These are phyloP conservation scores for Cactoblastis cactorum DNA, from an alignment of 2,888 invertebrate species.

Conservation along the genomic window DNA sequence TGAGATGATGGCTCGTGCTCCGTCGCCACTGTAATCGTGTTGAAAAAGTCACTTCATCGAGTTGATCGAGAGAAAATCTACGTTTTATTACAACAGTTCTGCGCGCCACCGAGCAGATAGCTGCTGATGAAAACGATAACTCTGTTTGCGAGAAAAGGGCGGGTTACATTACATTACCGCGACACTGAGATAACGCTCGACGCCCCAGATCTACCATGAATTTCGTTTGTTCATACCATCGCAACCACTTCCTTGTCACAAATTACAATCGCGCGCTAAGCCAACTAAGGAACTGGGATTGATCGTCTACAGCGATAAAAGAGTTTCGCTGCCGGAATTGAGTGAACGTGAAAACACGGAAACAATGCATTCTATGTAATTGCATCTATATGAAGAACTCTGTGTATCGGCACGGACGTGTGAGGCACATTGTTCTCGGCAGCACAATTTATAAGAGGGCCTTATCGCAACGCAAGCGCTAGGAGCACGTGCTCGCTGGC, in stretches of 20 bases:
- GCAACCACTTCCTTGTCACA: slow-evolving; percentile 36
- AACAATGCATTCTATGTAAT: slow-evolving; percentile 53
- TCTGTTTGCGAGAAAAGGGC: slow-evolving; percentile 30
- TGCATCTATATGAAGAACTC: slow-evolving; percentile 44
- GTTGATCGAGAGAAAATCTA: slow-evolving; percentile 32
- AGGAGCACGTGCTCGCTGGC: slow-evolving; percentile 49
- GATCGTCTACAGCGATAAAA: slow-evolving; percentile 45
- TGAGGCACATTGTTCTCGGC: slow-evolving; percentile 44
- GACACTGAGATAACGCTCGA: slow-evolving; percentile 31
- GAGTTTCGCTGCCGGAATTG: slow-evolving; percentile 45
- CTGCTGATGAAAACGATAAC: slow-evolving; percentile 39
- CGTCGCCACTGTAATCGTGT: slow-evolving; percentile 26
- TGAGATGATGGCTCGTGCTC: slow-evolving; percentile 24
- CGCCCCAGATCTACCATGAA: slow-evolving; percentile 39
- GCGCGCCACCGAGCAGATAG: slow-evolving; percentile 31
- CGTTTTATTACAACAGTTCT: slow-evolving; percentile 26
- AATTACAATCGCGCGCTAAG: slow-evolving; percentile 38
- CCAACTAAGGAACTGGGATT: slow-evolving; percentile 43
- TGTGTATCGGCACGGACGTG: slow-evolving; percentile 38
- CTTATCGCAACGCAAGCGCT: slow-evolving; percentile 45
- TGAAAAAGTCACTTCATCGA: slow-evolving; percentile 32
- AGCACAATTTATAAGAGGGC: slow-evolving; percentile 33
- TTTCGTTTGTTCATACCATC: slow-evolving; percentile 34
- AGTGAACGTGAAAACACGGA: slow-evolving; percentile 46
- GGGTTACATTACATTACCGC: slow-evolving; percentile 32